phyloP scores from a whole-genome alignment of 1,140 invertebrate genomes.

The Euura lappo region DNA sequence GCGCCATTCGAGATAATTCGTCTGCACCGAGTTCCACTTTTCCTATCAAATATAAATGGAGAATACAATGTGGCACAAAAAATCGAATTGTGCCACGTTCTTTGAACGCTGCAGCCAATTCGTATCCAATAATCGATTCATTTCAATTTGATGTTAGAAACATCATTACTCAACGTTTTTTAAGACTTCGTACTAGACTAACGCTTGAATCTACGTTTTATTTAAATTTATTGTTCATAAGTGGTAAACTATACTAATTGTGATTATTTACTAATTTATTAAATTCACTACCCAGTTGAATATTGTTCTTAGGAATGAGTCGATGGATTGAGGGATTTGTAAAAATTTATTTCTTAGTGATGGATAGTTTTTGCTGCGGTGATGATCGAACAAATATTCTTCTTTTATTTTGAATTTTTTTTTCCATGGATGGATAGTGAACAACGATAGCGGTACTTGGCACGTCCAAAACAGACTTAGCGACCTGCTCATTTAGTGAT shows the following conservation, averaged over 20 bases:
- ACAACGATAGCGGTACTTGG: not conserved
- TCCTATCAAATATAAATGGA: not conserved
- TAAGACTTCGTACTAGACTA: not conserved
- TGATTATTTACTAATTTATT: not conserved
- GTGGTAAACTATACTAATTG: not conserved
- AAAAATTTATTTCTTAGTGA: not conserved
- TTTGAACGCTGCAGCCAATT: not conserved
- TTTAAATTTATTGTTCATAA: not conserved
- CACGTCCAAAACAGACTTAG: not conserved
- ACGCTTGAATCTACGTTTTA: not conserved
- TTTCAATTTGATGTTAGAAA: not conserved
- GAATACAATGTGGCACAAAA: not conserved
- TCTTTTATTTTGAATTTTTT: not conserved
- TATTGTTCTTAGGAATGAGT: not conserved
- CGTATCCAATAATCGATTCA: not conserved
- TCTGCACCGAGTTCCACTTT: not conserved
- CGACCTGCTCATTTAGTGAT: constrained; percentile 14
- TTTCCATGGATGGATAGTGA: too few species aligned
- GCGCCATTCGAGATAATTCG: not conserved
- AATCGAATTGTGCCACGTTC: not conserved
- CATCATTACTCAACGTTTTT: not conserved
- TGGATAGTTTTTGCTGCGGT: not conserved
- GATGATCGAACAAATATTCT: not conserved
- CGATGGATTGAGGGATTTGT: not conserved
- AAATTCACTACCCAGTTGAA: not conserved